phyloP scores from a whole-genome alignment of 2,113 vertebrate species.

The Chitala chitala region DNA sequence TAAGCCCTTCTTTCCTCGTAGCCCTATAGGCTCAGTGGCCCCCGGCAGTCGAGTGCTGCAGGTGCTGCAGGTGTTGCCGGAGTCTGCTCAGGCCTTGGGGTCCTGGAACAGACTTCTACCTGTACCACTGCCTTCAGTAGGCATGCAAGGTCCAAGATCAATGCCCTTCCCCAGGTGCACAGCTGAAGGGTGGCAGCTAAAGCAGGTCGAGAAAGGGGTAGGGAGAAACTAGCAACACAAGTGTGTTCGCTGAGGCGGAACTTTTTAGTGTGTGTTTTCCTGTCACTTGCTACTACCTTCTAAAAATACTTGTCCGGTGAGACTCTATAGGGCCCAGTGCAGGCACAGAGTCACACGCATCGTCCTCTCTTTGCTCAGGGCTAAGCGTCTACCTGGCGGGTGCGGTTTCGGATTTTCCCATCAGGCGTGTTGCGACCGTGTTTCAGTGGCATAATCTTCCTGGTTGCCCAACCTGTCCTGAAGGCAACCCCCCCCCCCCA shows the following conservation, averaged over 20 bases:
- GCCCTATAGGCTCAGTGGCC: too few species aligned
- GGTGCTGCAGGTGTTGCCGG: too few species aligned
- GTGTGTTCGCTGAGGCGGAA: constrained; percentile 24
- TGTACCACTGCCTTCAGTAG: neutral
- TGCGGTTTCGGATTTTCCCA: constrained; percentile 40
- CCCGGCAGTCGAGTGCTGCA: too few species aligned
- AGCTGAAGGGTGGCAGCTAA: too few species aligned
- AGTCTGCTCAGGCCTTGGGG: too few species aligned
- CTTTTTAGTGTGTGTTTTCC: constrained; percentile 18
- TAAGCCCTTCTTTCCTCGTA: too few species aligned
- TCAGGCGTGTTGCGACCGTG: constrained; percentile 39
- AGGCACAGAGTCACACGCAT: neutral
- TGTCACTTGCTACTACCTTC: constrained; percentile 38
- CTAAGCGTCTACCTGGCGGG: constrained; percentile 32
- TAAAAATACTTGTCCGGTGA: constrained; percentile 33
- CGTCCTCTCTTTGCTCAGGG: constrained; percentile 26
- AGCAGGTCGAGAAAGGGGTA: constrained; percentile 12
- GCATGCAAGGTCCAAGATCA: neutral
- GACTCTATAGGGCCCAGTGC: neutral
- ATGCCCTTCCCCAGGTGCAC: neutral
- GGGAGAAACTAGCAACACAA: neutral
- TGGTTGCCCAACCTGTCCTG: constrained; percentile 41
- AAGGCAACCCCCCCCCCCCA: constrained; percentile 25
- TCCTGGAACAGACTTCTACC: neutral
- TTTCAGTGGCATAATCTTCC: constrained; percentile 34